phyloP scores from a whole-genome alignment of 2,113 vertebrate species.

The Atlantisia rogersi region DNA sequence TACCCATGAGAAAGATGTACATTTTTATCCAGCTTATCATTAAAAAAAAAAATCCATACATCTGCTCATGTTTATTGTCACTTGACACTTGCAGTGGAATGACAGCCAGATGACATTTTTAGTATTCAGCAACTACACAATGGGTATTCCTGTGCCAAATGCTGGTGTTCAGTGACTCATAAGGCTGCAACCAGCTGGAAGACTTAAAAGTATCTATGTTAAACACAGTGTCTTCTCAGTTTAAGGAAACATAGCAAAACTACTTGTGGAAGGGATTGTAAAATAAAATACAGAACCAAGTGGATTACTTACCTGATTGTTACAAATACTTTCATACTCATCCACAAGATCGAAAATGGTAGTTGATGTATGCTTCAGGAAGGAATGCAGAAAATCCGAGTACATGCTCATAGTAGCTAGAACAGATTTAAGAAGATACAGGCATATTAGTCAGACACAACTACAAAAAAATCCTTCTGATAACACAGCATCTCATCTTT shows the following conservation, averaged over 20 bases:
- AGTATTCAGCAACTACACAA: not conserved
- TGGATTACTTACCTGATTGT: constrained; percentile 80
- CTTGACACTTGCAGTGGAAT: not conserved
- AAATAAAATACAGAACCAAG: not conserved
- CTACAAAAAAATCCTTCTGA: not conserved
- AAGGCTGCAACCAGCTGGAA: not conserved
- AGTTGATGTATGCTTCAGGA: constrained; percentile 88
- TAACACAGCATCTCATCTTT: not conserved
- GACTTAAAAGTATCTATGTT: not conserved
- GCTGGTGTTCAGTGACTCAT: not conserved
- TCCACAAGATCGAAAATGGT: constrained; percentile 92
- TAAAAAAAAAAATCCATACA: not conserved
- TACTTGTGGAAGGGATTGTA: not conserved
- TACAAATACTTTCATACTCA: constrained; percentile 89
- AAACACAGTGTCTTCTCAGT: not conserved
- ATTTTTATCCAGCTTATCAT: not conserved
- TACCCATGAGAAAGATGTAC: not conserved
- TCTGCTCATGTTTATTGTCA: not conserved
- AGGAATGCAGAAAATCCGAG: constrained; percentile 89
- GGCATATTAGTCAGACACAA: not conserved
- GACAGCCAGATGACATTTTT: not conserved
- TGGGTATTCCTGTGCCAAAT: not conserved
- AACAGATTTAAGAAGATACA: constrained; percentile 32
- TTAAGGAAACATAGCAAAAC: not conserved
- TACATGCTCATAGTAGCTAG: constrained; percentile 92